Evolutionary conservation across 1,140 invertebrate genomes (phyloP), one percentile per base, ranked within the genome.

Genomic region (Procambarus clarkii): DNA sequence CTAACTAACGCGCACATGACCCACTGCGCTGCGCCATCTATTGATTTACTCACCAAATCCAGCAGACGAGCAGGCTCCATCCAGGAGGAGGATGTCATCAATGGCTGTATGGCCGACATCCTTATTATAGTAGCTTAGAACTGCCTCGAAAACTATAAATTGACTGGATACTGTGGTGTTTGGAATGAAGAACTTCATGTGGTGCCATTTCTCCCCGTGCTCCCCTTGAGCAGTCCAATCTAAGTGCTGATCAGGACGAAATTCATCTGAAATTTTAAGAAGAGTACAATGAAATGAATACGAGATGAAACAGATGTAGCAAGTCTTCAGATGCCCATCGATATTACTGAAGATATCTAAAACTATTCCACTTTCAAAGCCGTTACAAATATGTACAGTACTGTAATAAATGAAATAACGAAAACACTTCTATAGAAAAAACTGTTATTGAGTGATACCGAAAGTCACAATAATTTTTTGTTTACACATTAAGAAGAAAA

Each of bases 11-110:
- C 34, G 34, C 34, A 34, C 34, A 34, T 34, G 34, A 34, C 34
- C 34, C 34, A 34, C 34, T 34, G 34, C 34, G 34, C 34, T 34
- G 34, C 34, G 34, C 34, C 15, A 64, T 64, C 13, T 21, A 15
- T 21, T 18, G 4, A 64, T 21, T 64, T 21, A 24, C 82, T 44
- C 18, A 85, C 82, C 82, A 71, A 34, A 48, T 45, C 44, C 46
- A 45, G 45, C 34, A 1, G 44, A n/a, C 15, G 82, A 85, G 34
- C 82, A 85, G 18, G 64, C 2, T 13, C 60, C 58, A 74, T 85
- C 82, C 13, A 71, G 3, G 8, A 85, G 82, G 15, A 34, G 82
- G 60, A 85, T 45, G 24, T 85, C 82, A 48, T 85, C 82, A 46
- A 85, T 69, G 18, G 82, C 82, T 3, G 60, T n/a, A 44, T 85